Conservation (phyloP, 2,113 vertebrate genomes). For the Apaloderma vittatum region DNA sequence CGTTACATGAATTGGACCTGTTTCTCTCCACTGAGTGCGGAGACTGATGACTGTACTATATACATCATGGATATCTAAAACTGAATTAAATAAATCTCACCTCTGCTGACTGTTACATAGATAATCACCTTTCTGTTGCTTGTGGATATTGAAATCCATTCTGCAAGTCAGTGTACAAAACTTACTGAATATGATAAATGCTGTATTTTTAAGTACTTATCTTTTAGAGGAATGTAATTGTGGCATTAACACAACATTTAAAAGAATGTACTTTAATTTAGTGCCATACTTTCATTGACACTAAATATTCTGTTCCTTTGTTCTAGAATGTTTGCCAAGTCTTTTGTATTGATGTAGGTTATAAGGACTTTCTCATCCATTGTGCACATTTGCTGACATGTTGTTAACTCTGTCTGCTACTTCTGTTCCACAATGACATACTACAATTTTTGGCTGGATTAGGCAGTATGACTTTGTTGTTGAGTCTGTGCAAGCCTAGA, state of each 20-base stretch:
- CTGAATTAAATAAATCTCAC: background rate
- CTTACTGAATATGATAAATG: background rate
- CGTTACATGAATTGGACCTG: rapidly evolving
- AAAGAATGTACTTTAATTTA: background rate
- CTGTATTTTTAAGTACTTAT: background rate
- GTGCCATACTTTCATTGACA: background rate
- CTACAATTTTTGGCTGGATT: background rate
- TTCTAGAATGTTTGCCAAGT: background rate
- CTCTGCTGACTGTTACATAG: background rate
- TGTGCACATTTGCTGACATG: background rate
- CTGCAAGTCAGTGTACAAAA: background rate
- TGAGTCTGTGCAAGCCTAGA: slow-evolving; percentile 3
- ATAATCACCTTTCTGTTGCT: background rate
- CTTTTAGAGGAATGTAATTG: background rate
- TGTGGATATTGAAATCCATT: background rate
- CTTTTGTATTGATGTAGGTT: background rate
- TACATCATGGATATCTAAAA: background rate
- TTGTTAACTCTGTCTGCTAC: background rate
- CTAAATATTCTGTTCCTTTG: background rate
- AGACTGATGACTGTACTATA: background rate
- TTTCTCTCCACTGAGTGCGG: background rate
- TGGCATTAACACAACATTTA: background rate
- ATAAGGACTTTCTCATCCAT: background rate
- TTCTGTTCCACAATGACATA: background rate
- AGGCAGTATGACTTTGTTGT: background rate